phyloP scores from a whole-genome alignment of 1,140 invertebrate species.

The Yoshiicerus persimilis region DNA sequence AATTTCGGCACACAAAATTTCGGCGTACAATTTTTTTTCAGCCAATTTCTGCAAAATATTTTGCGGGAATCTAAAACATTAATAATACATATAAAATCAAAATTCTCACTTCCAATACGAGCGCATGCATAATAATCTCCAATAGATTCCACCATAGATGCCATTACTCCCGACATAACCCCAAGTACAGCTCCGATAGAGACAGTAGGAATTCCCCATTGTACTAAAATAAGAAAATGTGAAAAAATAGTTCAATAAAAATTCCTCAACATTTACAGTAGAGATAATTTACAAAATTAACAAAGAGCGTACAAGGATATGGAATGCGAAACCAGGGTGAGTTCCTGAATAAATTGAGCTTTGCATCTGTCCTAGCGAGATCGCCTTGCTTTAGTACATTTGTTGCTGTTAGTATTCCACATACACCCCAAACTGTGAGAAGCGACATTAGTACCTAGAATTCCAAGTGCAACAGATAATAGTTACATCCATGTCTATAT shows the following conservation, averaged over 20 bases:
- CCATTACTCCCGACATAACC: conserved; percentile 79
- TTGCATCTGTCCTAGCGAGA: conserved; percentile 74
- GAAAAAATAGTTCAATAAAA: not conserved
- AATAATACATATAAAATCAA: too few relatives aligned
- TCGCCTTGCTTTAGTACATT: conserved; percentile 67
- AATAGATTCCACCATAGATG: conserved; percentile 82
- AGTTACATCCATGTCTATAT: too few relatives aligned
- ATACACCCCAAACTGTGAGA: conserved; percentile 74
- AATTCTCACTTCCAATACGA: conserved; percentile 68
- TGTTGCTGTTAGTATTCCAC: conserved; percentile 69
- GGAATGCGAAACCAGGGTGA: conserved; percentile 82
- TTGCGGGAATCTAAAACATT: too few relatives aligned
- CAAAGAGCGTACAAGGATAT: conserved; percentile 67
- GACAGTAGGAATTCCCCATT: conserved; percentile 82
- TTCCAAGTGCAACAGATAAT: too few relatives aligned
- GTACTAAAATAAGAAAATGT: conserved; percentile 59
- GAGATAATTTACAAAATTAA: not conserved
- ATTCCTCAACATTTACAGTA: not conserved
- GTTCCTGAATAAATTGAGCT: conserved; percentile 68
- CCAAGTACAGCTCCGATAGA: conserved; percentile 73
- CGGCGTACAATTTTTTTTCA: too few relatives aligned
- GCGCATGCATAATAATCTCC: conserved; percentile 88
- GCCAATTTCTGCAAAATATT: too few relatives aligned
- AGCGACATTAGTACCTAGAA: conserved; percentile 76
- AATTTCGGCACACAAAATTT: too few relatives aligned